Conservation (phyloP, 37 sponge, comb jelly and placozoan species). For the Diacarnus erythraeanus region DNA sequence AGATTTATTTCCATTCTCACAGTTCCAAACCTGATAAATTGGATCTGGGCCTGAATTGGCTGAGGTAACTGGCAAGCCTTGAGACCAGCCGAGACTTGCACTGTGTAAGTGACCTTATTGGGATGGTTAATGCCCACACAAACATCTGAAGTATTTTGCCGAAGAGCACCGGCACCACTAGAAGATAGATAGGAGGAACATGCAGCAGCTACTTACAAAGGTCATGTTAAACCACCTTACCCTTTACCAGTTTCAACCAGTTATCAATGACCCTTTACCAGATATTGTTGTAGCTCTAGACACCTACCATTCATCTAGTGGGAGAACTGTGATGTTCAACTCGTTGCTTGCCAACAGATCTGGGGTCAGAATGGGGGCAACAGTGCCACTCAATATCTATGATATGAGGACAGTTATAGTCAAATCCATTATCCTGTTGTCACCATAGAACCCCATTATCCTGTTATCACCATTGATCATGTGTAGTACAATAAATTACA, state of each 20-base stretch:
- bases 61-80: conserved; percentile 24
- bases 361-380: neutral
- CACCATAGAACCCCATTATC: too few species aligned
- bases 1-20: conserved; percentile 39
- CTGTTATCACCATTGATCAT: too few species aligned
- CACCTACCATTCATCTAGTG: conserved; percentile 27
- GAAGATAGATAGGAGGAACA: neutral
- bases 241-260: too few species aligned
- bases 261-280: too few species aligned
- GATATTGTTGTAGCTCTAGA: too few species aligned
- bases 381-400: conserved; percentile 5
- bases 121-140: conserved; percentile 28
- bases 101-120: conserved; percentile 34
- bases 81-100: conserved; percentile 20
- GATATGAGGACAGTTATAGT: too few species aligned
- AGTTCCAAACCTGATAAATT: conserved; percentile 79
- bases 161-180: conserved; percentile 37
- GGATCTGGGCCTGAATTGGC: conserved; percentile 8
- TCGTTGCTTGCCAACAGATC: neutral
- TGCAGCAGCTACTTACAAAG: neutral
- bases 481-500: too few species aligned
- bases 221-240: neutral
- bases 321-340: conserved; percentile 15
- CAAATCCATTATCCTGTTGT: too few species aligned
- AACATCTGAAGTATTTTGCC: conserved; percentile 3